Base-by-base conservation (phyloP, 2,113 vertebrate species). In the Cochlearius cochlearius region DNA sequence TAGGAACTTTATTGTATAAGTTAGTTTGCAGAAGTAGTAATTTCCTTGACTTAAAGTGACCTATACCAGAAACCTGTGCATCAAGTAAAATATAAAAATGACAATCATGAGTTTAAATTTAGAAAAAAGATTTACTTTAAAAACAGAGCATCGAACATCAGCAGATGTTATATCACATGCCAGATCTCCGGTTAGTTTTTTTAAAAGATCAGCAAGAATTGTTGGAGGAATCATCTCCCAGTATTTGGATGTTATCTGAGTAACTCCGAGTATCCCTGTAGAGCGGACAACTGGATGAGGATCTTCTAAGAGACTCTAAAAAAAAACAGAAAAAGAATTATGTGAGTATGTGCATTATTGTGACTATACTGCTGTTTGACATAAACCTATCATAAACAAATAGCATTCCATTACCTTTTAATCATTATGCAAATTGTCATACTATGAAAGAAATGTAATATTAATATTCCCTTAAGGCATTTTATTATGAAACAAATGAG, bases 201-300 rank as follows among this genome's bases (percentile, higher is more conserved):
- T 99, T 62, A 99, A 94, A 32, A 99, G 98, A 55, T 99, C 99
- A 25, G 98, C 95, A 88, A 99, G 98, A 90, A 99, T 95, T 5
- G 96, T 56, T 3, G 99, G 92, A n/a, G 99, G 99, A 87, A 99
- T 99, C 95, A 99, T 98, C 93, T 99, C 99, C 99, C 99, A 99
- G 97, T 98, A 99, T 66, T 98, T 99, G 49, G 98, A 98, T 68
- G 98, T 96, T 94, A 99, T 98, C 95, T 98, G 99, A 97, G 99
- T 99, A 10, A 99, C 99, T 12, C 99, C 99, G 17, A 99, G 98
- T 3, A 98, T 97, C 17, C 99, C 99, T 15, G 97, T 98, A 47
- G 99, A 99, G 60, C 99, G 99, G 49, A 99, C 99, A 41, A 98
- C 73, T 3, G 99, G 99, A 52, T 99, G 98, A 93, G 98, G 98